A percentile compares a stretch with the other conserved stretches of the same genome.
Evolutionary conservation across 2,888 invertebrate genomes (phyloP).

Genomic region (Ochropacha duplaris): DNA sequence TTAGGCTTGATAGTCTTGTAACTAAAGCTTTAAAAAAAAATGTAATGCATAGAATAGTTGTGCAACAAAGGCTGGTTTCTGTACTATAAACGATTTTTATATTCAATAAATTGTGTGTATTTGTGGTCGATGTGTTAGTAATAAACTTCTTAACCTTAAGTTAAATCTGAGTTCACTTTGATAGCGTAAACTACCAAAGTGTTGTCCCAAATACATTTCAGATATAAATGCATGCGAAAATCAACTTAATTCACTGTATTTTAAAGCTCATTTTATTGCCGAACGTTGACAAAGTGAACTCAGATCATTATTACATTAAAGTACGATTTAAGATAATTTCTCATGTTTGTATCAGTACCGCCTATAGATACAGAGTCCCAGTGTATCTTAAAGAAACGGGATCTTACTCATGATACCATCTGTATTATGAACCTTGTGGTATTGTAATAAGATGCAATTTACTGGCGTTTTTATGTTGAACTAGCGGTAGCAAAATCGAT

Average conservation of each 20-base stretch:
- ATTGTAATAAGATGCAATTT: conserved; percentile 15
- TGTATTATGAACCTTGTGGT: conserved; percentile 24
- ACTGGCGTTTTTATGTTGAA: conserved; percentile 23
- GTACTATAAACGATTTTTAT: not conserved
- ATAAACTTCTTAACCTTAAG: conserved; percentile 11
- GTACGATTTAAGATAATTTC: conserved; percentile 32
- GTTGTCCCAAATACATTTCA: not conserved
- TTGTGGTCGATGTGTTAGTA: conserved; percentile 25
- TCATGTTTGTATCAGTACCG: conserved; percentile 49
- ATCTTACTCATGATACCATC: conserved; percentile 26
- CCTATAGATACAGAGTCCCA: conserved; percentile 34
- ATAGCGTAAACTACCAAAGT: not conserved
- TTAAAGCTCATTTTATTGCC: not conserved
- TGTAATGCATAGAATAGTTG: too few species aligned
- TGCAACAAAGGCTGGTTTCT: not conserved
- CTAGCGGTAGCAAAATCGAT: conserved; percentile 1
- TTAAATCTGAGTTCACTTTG: conserved; percentile 14
- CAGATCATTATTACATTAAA: conserved; percentile 27
- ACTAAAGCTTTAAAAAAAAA: too few species aligned
- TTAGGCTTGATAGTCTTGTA: too few species aligned
- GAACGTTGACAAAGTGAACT: conserved; percentile 30
- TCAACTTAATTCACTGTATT: not conserved
- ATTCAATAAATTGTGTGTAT: not conserved
- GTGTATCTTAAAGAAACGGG: conserved; percentile 7
- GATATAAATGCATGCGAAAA: not conserved